Percentiles rank a stretch among this genome's conserved stretches.
Evolutionary conservation across 2,797 vertebrate genomes (phyloP).

Genomic region (Coccyzus lansbergi): DNA sequence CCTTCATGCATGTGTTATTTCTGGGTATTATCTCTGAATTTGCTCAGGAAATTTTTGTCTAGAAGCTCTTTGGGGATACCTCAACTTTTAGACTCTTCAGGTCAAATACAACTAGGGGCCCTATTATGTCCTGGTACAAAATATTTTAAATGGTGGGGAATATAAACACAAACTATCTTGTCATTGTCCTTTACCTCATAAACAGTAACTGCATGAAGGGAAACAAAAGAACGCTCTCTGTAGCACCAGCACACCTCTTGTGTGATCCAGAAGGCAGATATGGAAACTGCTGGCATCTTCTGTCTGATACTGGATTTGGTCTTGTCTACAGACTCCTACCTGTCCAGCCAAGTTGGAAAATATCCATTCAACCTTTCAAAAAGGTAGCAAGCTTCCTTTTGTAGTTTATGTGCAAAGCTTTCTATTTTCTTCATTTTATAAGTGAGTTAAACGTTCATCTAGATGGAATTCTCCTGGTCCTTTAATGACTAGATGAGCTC

Average conservation of each 20-base stretch:
- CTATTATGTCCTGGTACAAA: background rate
- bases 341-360: background rate
- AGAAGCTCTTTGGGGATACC: background rate
- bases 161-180: background rate
- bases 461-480: background rate
- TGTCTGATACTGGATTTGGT: background rate
- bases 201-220: background rate
- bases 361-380: background rate
- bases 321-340: background rate
- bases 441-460: background rate
- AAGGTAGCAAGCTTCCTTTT: background rate
- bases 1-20: background rate
- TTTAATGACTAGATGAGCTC: background rate
- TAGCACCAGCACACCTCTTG: background rate
- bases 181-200: background rate
- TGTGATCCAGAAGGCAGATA: background rate
- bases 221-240: background rate
- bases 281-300: background rate
- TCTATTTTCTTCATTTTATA: background rate
- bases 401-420: background rate
- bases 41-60: background rate
- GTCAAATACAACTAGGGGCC: background rate
- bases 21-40: background rate
- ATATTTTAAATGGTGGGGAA: background rate
- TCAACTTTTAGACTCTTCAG: background rate